phyloP scores from a whole-genome alignment of 2,888 invertebrate genomes.

The Amblyjoppa fuscipennis region DNA sequence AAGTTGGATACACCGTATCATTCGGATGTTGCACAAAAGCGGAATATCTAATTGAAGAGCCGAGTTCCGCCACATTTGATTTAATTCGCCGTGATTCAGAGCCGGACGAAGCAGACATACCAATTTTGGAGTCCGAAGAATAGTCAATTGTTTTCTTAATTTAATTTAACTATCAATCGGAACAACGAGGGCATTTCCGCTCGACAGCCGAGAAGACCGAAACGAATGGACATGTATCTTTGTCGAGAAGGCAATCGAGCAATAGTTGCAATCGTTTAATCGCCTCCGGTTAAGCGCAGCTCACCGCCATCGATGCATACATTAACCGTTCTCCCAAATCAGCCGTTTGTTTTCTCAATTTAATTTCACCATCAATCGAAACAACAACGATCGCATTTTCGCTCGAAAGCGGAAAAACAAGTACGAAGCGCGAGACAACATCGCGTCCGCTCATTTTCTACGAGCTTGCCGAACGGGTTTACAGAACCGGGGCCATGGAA shows the following conservation, averaged over 20 bases:
- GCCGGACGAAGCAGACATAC: background rate
- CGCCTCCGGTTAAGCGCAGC: no score
- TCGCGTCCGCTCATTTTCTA: conserved; percentile 11
- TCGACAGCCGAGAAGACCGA: no score
- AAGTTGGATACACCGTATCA: background rate
- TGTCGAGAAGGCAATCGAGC: no score
- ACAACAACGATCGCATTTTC: background rate
- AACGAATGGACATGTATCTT: no score
- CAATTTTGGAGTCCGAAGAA: background rate
- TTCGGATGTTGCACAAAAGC: background rate
- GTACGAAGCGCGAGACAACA: conserved; percentile 9
- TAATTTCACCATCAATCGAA: background rate
- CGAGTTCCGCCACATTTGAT: background rate
- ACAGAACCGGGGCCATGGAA: conserved; percentile 24
- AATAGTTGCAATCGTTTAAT: no score
- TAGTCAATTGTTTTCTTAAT: background rate
- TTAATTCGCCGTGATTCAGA: background rate
- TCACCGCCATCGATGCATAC: no score
- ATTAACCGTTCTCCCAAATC: no score
- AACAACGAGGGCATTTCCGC: background rate
- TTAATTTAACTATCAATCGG: background rate
- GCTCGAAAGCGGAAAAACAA: background rate
- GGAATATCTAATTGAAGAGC: background rate
- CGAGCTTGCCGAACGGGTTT: conserved; percentile 53
- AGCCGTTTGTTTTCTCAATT: no score